These are phyloP conservation scores for Pocillopora grandis DNA, from an alignment of 92 coral and sea anemone genomes.

Conservation along the genomic window DNA sequence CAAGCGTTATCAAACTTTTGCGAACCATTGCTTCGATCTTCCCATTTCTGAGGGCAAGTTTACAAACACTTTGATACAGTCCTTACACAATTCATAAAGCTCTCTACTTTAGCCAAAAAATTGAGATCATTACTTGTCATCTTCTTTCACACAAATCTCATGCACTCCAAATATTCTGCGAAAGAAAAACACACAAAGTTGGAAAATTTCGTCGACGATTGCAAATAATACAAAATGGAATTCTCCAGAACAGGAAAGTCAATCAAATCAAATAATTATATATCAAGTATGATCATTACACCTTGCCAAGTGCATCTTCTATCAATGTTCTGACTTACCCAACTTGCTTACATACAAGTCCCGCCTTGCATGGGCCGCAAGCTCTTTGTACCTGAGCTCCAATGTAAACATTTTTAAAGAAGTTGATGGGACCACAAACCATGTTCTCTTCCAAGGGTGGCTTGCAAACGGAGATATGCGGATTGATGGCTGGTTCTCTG, in stretches of 20 bases:
- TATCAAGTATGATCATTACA: too few relatives aligned
- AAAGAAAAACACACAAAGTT: background rate
- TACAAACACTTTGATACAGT: background rate
- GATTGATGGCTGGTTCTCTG: constrained; percentile 97
- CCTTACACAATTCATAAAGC: background rate
- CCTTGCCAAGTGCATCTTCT: too few relatives aligned
- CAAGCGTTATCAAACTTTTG: too few relatives aligned
- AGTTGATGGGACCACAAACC: constrained; percentile 99
- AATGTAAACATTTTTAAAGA: constrained; percentile 93
- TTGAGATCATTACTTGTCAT: constrained; percentile 59
- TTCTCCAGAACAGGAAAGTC: too few relatives aligned
- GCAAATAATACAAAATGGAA: too few relatives aligned
- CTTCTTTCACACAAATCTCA: constrained; percentile 90
- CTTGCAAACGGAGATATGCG: constrained; percentile 95
- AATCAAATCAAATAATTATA: too few relatives aligned
- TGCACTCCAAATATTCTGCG: constrained; percentile 95
- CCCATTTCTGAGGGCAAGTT: background rate
- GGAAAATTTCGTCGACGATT: too few relatives aligned
- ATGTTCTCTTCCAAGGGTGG: constrained; percentile 95
- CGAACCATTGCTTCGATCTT: background rate
- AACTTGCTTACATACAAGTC: constrained; percentile 96
- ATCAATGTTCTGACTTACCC: constrained; percentile 71
- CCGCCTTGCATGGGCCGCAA: constrained; percentile 98
- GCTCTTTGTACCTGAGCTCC: constrained; percentile 99
- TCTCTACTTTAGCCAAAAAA: background rate